Percentiles rank a stretch among this genome's conserved stretches.
Evolutionary conservation across 1,140 invertebrate species (phyloP).

Genomic region (Calephelis virginiensis): DNA sequence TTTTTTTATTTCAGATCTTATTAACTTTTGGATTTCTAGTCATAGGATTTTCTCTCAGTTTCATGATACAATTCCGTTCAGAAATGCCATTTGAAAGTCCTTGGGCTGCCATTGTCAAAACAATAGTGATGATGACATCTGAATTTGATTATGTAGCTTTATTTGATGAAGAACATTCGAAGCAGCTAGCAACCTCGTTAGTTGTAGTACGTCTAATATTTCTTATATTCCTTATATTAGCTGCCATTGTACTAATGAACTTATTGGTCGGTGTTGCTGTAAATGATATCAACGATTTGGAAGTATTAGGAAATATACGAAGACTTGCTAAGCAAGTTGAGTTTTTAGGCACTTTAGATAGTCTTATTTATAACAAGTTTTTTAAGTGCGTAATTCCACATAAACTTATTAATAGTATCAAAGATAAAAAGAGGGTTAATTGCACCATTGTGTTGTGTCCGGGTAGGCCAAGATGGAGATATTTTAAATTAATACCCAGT

Average conservation of each 20-base stretch:
- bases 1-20: constrained; percentile 62
- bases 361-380: constrained; percentile 57
- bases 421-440: constrained; percentile 51
- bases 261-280: constrained; percentile 82
- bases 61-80: constrained; percentile 76
- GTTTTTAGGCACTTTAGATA: constrained; percentile 68
- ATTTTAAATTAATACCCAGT: constrained; percentile 50
- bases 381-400: constrained; percentile 51
- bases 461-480: constrained; percentile 53
- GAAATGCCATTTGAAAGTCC: constrained; percentile 68
- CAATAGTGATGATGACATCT: constrained; percentile 80
- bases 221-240: constrained; percentile 80
- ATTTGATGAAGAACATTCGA: constrained; percentile 59
- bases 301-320: constrained; percentile 75
- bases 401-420: constrained; percentile 45
- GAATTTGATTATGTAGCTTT: constrained; percentile 77
- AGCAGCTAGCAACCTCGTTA: constrained; percentile 49
- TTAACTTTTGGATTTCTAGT: constrained; percentile 74
- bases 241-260: constrained; percentile 83
- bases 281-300: constrained; percentile 81
- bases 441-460: constrained; percentile 47
- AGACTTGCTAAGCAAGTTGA: constrained; percentile 71
- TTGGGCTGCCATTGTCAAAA: constrained; percentile 75
- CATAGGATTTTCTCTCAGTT: constrained; percentile 78
- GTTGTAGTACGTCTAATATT: constrained; percentile 78